Conservation (phyloP, 1,140 invertebrate genomes). For the Drosophila burlai region DNA sequence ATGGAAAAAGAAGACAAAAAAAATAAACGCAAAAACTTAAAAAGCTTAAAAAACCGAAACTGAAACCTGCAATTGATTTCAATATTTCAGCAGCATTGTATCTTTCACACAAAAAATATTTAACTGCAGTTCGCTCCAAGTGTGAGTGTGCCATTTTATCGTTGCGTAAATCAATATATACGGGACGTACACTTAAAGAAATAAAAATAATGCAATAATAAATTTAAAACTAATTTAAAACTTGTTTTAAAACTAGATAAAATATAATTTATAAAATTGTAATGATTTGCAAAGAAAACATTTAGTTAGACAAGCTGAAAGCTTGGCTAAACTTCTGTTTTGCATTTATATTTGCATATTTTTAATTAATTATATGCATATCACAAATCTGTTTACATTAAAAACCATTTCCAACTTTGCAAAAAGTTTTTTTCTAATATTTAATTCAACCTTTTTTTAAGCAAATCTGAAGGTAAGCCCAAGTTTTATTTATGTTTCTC, state of each 20-base stretch:
- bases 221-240: not conserved
- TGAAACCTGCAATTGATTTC: conserved; percentile 68
- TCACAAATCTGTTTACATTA: not conserved
- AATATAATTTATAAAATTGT: not conserved
- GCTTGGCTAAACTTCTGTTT: not conserved
- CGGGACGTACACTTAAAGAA: conserved; percentile 1
- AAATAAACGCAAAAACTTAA: conserved; percentile 11
- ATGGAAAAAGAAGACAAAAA: not conserved
- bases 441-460: too few species aligned
- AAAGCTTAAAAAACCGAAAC: conserved; percentile 32
- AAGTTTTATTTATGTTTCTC: not conserved
- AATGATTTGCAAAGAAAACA: not conserved
- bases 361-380: not conserved
- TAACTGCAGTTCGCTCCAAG: conserved; percentile 25
- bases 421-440: not conserved
- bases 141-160: conserved; percentile 53
- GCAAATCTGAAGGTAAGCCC: too few species aligned
- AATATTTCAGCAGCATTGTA: conserved; percentile 71
- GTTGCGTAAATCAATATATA: conserved; percentile 71
- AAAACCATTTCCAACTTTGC: not conserved
- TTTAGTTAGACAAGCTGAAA: not conserved
- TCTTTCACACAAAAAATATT: conserved; percentile 40
- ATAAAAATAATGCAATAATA: not conserved
- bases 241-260: rapidly evolving
- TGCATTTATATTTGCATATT: not conserved